phyloP scores from a whole-genome alignment of 2,113 vertebrate genomes.

The Elaphurus davidianus region DNA sequence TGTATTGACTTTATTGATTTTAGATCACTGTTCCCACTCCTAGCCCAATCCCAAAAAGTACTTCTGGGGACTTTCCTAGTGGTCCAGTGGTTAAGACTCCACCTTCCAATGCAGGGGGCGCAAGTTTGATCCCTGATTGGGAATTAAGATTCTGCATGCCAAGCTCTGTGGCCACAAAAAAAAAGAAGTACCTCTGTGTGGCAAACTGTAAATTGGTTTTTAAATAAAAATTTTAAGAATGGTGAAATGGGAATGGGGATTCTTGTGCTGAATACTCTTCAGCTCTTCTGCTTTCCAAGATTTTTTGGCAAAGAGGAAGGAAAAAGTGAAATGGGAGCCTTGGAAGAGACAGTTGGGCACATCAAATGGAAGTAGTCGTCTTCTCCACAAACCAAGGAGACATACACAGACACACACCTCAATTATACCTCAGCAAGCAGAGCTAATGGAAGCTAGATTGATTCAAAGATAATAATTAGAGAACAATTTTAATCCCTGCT shows the following conservation, averaged over 20 bases:
- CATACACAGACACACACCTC: slow-evolving; percentile 45
- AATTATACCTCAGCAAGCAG: slow-evolving; percentile 78
- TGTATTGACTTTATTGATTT: background rate
- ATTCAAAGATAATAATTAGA: slow-evolving; percentile 84
- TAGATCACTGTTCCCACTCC: background rate
- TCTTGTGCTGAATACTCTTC: background rate
- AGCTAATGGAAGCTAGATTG: slow-evolving; percentile 80
- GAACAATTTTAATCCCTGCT: slow-evolving; percentile 76
- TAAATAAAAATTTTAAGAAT: background rate
- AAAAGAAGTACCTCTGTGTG: background rate
- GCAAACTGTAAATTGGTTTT: background rate
- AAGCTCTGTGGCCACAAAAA: background rate
- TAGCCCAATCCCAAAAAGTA: background rate
- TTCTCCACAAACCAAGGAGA: background rate
- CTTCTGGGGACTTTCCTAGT: background rate
- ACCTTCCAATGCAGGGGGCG: background rate
- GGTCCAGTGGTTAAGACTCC: background rate
- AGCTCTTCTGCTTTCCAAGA: background rate
- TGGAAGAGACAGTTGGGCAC: background rate
- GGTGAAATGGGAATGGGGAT: background rate
- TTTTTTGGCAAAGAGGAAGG: background rate
- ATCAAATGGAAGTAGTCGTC: background rate
- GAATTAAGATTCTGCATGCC: background rate
- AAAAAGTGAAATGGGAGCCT: background rate
- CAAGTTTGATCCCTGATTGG: background rate